A percentile compares a stretch with the other conserved stretches of the same genome.
Conservation (phyloP, 2,888 invertebrate species). For the Heliconius erato region DNA sequence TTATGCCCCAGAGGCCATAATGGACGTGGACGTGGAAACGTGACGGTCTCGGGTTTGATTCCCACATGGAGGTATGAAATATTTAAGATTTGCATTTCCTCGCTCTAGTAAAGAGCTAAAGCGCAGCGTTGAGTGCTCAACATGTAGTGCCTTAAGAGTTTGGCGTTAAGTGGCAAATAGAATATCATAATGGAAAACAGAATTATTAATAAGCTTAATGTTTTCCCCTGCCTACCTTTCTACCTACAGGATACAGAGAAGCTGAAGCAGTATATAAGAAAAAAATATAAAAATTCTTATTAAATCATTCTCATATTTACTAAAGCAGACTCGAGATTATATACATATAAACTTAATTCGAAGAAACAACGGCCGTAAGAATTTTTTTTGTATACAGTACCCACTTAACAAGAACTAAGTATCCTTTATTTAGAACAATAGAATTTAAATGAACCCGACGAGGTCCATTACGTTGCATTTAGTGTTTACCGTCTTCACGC, state of each 20-base stretch:
- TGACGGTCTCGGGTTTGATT: no score
- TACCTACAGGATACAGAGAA: background rate
- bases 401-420: background rate
- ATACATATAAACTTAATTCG: background rate
- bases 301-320: background rate
- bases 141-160: background rate
- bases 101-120: background rate
- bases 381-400: background rate
- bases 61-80: background rate
- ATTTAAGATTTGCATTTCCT: background rate
- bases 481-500: background rate
- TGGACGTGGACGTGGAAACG: no score
- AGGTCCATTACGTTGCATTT: conserved; percentile 41
- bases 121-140: background rate
- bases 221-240: background rate
- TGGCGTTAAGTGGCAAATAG: background rate
- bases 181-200: no score
- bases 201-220: no score
- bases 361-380: background rate
- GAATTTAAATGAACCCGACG: conserved; percentile 37
- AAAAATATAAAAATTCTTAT: background rate
- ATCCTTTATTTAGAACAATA: conserved; percentile 30
- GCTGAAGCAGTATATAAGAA: background rate
- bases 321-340: background rate
- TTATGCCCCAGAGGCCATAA: no score